Conservation (phyloP, 2,797 vertebrate species). For the Pantherophis vulpinus region DNA sequence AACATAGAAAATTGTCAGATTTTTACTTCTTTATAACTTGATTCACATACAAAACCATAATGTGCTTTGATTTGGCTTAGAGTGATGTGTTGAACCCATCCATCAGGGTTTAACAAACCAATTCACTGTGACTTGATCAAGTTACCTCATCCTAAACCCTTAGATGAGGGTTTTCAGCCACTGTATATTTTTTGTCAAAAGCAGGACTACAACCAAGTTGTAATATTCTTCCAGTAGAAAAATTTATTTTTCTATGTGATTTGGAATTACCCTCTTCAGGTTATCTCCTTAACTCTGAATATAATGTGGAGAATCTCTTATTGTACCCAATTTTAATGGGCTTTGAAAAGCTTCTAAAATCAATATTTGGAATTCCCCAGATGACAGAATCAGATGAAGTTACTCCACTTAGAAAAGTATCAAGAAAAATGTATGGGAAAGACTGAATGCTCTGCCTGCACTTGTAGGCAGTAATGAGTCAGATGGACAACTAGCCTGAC, state of each 20-base stretch:
- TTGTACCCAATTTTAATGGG: not conserved
- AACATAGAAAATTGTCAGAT: not conserved
- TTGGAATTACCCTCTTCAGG: not conserved
- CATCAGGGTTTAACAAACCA: not conserved
- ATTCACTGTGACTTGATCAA: not conserved
- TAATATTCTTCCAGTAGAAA: not conserved
- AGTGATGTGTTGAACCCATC: not conserved
- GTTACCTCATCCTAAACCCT: not conserved
- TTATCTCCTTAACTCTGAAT: not conserved
- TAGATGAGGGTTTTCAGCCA: not conserved
- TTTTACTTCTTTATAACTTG: not conserved
- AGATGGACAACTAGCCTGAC: not conserved
- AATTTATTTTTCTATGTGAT: not conserved
- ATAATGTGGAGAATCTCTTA: not conserved
- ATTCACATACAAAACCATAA: not conserved
- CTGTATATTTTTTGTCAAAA: not conserved
- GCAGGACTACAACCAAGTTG: not conserved
- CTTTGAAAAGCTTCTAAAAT: not conserved
- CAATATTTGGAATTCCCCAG: not conserved
- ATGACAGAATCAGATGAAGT: not conserved
- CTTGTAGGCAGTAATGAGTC: not conserved
- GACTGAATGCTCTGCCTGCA: not conserved
- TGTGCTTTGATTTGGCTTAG: not conserved
- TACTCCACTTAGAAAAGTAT: not conserved
- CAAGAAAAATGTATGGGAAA: not conserved